Percentiles rank a stretch among this genome's conserved stretches.
Conservation (phyloP, 1,140 invertebrate genomes). For the Lethocerus indicus region DNA sequence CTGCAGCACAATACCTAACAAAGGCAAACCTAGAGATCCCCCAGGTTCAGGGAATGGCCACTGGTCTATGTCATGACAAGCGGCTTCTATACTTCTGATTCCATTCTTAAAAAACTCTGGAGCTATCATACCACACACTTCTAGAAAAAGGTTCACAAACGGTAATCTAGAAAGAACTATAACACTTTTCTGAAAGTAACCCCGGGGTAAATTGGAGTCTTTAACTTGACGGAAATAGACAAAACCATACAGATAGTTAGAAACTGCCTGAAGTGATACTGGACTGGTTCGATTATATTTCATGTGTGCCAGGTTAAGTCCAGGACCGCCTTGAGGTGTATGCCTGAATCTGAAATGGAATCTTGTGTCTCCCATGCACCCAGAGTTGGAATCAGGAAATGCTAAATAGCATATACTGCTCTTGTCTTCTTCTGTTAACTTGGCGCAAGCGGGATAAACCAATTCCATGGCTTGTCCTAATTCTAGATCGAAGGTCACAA, state of each 20-base stretch:
- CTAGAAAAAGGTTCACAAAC: constrained; percentile 82
- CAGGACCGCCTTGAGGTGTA: constrained; percentile 14
- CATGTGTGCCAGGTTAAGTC: constrained; percentile 6
- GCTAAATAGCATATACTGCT: constrained; percentile 95
- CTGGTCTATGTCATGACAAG: constrained; percentile 81
- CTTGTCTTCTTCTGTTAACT: constrained; percentile 81
- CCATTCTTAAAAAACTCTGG: constrained; percentile 91
- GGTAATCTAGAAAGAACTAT: constrained; percentile 84
- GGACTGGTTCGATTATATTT: constrained; percentile 45
- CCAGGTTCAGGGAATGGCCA: constrained; percentile 82
- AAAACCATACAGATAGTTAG: constrained; percentile 82
- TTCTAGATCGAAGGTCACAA: constrained; percentile 97
- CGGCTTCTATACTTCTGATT: constrained; percentile 63
- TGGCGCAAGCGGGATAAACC: constrained; percentile 68
- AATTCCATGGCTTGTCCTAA: constrained; percentile 91
- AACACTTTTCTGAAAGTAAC: constrained; percentile 99
- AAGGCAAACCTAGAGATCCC: constrained; percentile 59
- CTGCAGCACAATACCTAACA: constrained; percentile 75
- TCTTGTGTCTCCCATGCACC: constrained; percentile 95
- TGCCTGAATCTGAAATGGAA: constrained; percentile 80
- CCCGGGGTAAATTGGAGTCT: constrained; percentile 78
- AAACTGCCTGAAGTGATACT: constrained; percentile 53
- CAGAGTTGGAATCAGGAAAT: constrained; percentile 97
- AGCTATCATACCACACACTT: constrained; percentile 73
- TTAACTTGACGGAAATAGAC: constrained; percentile 98